Evolutionary conservation across 2,113 vertebrate genomes (phyloP).

Genomic region (Lichenostomus cassidix): DNA sequence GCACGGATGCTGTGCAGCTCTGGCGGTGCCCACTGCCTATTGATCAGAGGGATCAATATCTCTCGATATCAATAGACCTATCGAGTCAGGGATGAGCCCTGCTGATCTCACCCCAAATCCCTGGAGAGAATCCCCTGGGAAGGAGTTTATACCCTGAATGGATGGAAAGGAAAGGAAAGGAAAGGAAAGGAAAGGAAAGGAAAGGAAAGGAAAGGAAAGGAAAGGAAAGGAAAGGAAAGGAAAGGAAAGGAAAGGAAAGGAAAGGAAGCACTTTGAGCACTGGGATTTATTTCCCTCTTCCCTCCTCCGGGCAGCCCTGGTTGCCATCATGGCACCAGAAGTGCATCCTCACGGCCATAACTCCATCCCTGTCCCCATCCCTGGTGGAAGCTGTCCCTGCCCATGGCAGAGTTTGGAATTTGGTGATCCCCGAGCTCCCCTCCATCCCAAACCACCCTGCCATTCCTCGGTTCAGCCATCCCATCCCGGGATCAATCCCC

Average conservation of each 20-base stretch:
- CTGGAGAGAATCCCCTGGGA: neutral
- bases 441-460: neutral
- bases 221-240: neutral
- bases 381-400: neutral
- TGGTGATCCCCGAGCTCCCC: too few relatives aligned
- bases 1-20: neutral
- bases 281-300: neutral
- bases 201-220: neutral
- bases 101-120: neutral
- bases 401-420: neutral
- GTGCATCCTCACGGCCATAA: accelerated
- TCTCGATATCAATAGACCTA: too few relatives aligned
- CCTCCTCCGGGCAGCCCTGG: accelerated
- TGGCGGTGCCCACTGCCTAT: neutral
- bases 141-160: neutral
- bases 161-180: neutral
- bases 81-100: neutral
- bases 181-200: neutral
- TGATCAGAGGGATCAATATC: neutral
- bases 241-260: neutral
- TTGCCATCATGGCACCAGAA: accelerated
- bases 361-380: neutral
- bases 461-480: accelerated
- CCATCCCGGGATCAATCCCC: neutral
- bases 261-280: neutral